phyloP scores from a whole-genome alignment of 2,888 invertebrate genomes.

The Acholoe squamosa region DNA sequence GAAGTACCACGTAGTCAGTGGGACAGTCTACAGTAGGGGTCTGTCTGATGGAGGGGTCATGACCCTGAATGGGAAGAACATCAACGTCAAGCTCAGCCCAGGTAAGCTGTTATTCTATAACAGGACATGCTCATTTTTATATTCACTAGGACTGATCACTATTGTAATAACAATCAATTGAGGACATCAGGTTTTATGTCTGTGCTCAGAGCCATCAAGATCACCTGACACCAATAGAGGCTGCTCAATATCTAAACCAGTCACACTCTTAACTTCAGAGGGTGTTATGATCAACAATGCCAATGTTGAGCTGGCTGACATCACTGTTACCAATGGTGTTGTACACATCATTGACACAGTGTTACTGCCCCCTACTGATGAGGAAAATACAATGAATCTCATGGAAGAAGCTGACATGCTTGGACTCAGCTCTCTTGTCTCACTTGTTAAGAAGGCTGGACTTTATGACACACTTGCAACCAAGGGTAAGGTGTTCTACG shows the following conservation, averaged over 20 bases:
- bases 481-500: slow-evolving; percentile 68
- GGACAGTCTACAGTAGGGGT: slow-evolving; percentile 81
- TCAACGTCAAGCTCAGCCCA: slow-evolving; percentile 75
- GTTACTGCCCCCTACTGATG: slow-evolving; percentile 70
- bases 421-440: slow-evolving; percentile 70
- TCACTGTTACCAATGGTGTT: slow-evolving; percentile 74
- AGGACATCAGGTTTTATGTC: no score
- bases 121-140: no score
- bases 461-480: slow-evolving; percentile 69
- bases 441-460: slow-evolving; percentile 70
- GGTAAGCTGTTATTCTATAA: slow-evolving; percentile 29
- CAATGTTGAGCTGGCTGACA: slow-evolving; percentile 72
- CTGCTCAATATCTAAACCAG: slow-evolving; percentile 71
- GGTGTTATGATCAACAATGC: slow-evolving; percentile 69
- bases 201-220: no score
- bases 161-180: no score
- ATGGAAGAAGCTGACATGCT: slow-evolving; percentile 67
- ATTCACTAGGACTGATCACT: no score
- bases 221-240: no score
- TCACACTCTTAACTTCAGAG: not conserved
- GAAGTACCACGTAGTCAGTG: slow-evolving; percentile 80
- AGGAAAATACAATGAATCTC: not conserved
- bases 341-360: slow-evolving; percentile 75
- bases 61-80: slow-evolving; percentile 76
- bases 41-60: slow-evolving; percentile 77